A percentile compares a stretch with the other conserved stretches of the same genome.
These are phyloP conservation scores for Plutomurus gul DNA, from an alignment of 1,140 invertebrate species.

Conservation along the genomic window DNA sequence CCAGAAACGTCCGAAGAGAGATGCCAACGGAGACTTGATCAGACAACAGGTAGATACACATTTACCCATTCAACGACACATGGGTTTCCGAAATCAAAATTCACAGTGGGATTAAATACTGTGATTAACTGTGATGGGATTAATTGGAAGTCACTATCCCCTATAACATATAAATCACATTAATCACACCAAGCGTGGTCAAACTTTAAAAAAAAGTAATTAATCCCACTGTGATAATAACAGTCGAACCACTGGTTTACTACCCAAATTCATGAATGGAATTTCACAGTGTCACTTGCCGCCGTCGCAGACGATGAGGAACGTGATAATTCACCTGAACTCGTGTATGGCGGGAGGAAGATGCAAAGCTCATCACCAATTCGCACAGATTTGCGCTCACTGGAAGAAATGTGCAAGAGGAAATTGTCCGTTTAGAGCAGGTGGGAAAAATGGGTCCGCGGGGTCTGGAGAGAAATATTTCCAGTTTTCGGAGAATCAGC, in stretches of 20 bases:
- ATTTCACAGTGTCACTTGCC: background rate
- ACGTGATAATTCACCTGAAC: background rate
- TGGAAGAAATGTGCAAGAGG: conserved; percentile 4
- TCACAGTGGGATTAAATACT: too few species aligned
- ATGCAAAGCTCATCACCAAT: conserved; percentile 6
- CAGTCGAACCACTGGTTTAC: too few species aligned
- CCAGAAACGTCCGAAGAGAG: conserved; percentile 10
- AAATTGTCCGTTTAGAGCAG: background rate
- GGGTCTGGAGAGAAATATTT: background rate
- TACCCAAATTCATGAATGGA: too few species aligned
- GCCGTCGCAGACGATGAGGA: conserved; percentile 9
- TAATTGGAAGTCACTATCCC: too few species aligned
- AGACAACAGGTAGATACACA: conserved; percentile 17
- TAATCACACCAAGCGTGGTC: too few species aligned
- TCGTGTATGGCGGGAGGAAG: background rate
- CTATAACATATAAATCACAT: too few species aligned
- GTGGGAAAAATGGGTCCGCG: background rate
- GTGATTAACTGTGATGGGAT: too few species aligned
- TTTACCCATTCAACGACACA: too few species aligned
- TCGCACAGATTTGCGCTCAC: conserved; percentile 1
- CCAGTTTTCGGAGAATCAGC: background rate
- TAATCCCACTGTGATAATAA: too few species aligned
- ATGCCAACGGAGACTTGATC: conserved; percentile 18
- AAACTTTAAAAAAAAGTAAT: too few species aligned
- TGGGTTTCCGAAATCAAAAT: too few species aligned